Base-by-base conservation (phyloP, 2,797 vertebrate genomes). In the Paedocypris micromegethes region DNA sequence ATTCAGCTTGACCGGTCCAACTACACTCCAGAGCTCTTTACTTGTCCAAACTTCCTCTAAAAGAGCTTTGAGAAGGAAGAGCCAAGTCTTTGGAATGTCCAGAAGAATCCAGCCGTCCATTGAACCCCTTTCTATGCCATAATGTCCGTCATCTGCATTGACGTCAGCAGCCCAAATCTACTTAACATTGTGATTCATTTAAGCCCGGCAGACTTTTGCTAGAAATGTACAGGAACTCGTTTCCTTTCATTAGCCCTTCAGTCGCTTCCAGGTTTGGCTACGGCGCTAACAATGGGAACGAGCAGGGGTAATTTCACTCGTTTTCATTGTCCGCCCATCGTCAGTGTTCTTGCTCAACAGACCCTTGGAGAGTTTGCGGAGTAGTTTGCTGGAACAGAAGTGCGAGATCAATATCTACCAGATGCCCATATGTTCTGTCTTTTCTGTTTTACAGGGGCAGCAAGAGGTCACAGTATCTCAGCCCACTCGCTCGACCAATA, bases 381-480 rank as follows among this genome's bases (percentile, higher is more conserved):
- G 8, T 42, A 51, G 9, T 61, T 8, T 53, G 64, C 46, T 41
- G 46, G 61, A 58, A 50, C 39, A 5, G n/a, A 49, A 9, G 47
- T 54, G 37, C 38, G 3, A 8, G 63, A 59, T 62, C 5, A 60
- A 50, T 65, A 63, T 57, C 64, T 58, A n/a, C 58, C 52, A 73
- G 47, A 62, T 73, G 47, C 58, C 53, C 64, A 67, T 66, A 9
- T 66, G 5, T 66, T 66, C 49, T 65, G 49, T 74, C 54, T 63
- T 72, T 75, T 63, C 68, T 75, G 58, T 55, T 74, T 81, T 81
- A 83, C 86, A 91, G 90, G 84, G 83, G 80, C 87, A 87, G 79
- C 77, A 82, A 77, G 89, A 90, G 72, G 88, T 87, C 84, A 89
- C 82, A 69, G 79, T 86, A 71, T 85, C 85, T 80, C 90, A 90